Base-by-base conservation (phyloP, 2,113 vertebrate species). In the Gobius niger region DNA sequence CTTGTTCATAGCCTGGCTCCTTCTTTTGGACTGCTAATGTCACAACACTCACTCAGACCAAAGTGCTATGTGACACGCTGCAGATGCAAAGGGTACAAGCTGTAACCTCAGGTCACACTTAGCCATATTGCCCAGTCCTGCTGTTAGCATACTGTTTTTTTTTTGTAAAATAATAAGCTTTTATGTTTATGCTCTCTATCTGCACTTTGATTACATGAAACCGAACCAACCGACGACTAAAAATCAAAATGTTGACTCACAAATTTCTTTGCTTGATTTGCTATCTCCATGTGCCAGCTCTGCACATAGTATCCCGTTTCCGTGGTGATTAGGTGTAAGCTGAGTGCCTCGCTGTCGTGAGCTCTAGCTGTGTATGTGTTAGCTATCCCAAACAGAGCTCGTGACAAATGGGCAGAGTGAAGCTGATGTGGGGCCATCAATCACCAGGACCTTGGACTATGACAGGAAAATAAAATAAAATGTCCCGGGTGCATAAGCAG, bases 381-480 rank as follows among this genome's bases (percentile, higher is more conserved):
- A 74, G 73, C 73, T 78, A 77, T 75, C 78, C 70, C 82, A 69
- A 85, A 70, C 66, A 68, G 46, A 65, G 15, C 56, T 63, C 63
- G 83, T 90, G 82, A 90, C 83, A 83, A 90, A 91, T 85, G 81
- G 77, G 57, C 64, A 78, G 70, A 65, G 77, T 72, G 75, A 73
- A 67, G 73, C 63, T 82, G 78, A 85, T 76, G 81, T 78, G 70
- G 63, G 59, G 63, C 72, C 65, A 90, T 91, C 88, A 90, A 84
- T 91, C 87, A 87, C 49, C 18, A 61, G 83, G 82, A 89, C 87
- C 88, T 90, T 86, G 88, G 84, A 76, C 78, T 70, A 59, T 72
- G 84, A 75, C 85, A 86, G 79, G 82, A 76, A 91, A 91, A 88
- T 88, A 88, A 88, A 87, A 90, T 90, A 84, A 86, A 87, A 87